These are phyloP conservation scores for Pammene fasciana DNA, from an alignment of 2,888 invertebrate genomes.

Conservation along the genomic window DNA sequence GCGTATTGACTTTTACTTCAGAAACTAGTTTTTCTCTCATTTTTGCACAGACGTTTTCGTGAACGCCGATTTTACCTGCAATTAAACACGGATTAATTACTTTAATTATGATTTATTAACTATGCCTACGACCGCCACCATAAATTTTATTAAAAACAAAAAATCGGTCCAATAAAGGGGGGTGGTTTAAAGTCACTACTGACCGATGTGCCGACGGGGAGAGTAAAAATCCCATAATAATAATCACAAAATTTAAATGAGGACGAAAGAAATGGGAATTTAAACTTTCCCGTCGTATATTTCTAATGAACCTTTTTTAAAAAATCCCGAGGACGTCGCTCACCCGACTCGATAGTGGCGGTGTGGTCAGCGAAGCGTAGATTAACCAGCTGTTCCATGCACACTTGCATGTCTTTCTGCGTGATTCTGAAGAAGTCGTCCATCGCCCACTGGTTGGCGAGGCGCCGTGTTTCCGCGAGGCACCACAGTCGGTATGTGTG, in stretches of 20 bases:
- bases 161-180: no score
- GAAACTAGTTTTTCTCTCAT: constrained; percentile 91
- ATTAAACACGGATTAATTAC: constrained; percentile 41
- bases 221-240: no score
- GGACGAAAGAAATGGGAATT: no score
- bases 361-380: constrained; percentile 85
- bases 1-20: constrained; percentile 89
- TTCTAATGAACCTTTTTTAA: no score
- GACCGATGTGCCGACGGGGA: no score
- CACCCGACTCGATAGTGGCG: constrained; percentile 77
- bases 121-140: no score
- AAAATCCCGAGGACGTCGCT: neutral
- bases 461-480: constrained; percentile 86
- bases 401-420: constrained; percentile 85
- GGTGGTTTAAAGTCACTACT: no score
- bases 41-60: constrained; percentile 91
- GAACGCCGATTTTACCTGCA: constrained; percentile 86
- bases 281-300: no score
- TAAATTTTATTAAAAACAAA: no score
- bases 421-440: constrained; percentile 88
- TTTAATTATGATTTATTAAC: no score
- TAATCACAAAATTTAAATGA: no score
- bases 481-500: constrained; percentile 92
- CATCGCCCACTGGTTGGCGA: constrained; percentile 90
- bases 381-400: constrained; percentile 82